Base-by-base conservation (phyloP, 2,113 vertebrate genomes). In the Phalacrocorax carbo region DNA sequence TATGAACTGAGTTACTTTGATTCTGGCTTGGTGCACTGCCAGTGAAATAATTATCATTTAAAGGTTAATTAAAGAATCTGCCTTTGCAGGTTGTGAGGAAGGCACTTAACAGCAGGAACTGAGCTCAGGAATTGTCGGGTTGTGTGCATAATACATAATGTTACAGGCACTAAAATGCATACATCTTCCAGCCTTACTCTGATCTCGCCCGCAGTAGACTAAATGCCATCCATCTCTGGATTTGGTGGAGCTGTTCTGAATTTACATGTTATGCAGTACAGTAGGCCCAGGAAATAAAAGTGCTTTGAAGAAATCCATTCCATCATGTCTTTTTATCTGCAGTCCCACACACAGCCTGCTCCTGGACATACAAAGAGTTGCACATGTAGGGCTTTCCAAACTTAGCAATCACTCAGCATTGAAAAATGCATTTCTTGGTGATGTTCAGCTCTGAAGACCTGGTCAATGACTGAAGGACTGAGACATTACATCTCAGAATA, bases 51-150 rank as follows among this genome's bases (percentile, higher is more conserved):
- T 98, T 97, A 97, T 95, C 76, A 97, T 97, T 97, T 98, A 97
- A 97, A 97, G 92, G 95, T 97, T 98, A 97, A 97, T 98, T 97
- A 97, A 98, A 95, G 90, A 96, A 96, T 94, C 93, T 94, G 93
- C 88, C 75, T 88, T 93, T 93, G 77, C 92, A 96, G 95, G 94
- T 97, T 97, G 80, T 90, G 90, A 93, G 73, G 84, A 97, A 96
- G 62, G 82, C 94, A 90, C 93, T 96, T 91, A 96, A 72, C 91
- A 95, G 92, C 95, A 96, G 95, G 93, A 97, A 90, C 84, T 61
- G 72, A 94, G 84, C 80, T 90, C 83, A 92, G 93, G 73, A 93
- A 85, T 90, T 89, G 76, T 72, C 1, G 3, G 65, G 64, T 92
- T 96, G 83, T 69, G 89, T 95, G 92, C 96, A 96, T 97, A 96